phyloP scores from a whole-genome alignment of 1,140 invertebrate genomes.

The Condylostylus longicornis region DNA sequence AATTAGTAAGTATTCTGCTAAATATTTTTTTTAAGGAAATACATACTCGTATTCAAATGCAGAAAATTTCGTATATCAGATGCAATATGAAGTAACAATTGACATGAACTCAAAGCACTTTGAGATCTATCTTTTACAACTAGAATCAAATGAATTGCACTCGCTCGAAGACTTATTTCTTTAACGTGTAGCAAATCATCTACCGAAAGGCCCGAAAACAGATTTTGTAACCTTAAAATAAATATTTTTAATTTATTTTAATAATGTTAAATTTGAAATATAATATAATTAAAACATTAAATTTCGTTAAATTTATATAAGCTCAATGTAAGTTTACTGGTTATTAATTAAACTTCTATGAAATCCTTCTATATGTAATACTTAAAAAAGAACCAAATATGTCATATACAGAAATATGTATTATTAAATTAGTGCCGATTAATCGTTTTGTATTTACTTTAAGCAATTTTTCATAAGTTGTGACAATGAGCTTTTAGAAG shows the following conservation, averaged over 20 bases:
- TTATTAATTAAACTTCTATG: too few relatives aligned
- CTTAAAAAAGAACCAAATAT: too few relatives aligned
- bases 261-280: too few relatives aligned
- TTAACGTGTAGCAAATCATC: constrained; percentile 61
- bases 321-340: too few relatives aligned
- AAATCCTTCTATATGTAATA: too few relatives aligned
- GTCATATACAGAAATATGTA: too few relatives aligned
- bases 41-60: too few relatives aligned
- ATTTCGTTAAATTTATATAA: too few relatives aligned
- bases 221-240: constrained; percentile 45
- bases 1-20: constrained; percentile 8
- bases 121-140: constrained; percentile 39
- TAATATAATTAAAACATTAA: too few relatives aligned
- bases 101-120: constrained; percentile 36
- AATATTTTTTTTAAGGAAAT: too few relatives aligned
- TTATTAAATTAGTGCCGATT: too few relatives aligned
- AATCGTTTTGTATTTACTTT: too few relatives aligned
- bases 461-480: constrained; percentile 55
- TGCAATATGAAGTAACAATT: constrained; percentile 30
- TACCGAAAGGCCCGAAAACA: constrained; percentile 64
- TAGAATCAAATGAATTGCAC: constrained; percentile 68
- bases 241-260: not conserved
- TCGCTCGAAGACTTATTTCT: constrained; percentile 67
- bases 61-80: constrained; percentile 25
- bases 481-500: constrained; percentile 29